These are phyloP conservation scores for Elymnias hypermnestra DNA, from an alignment of 1,140 invertebrate genomes.

Conservation along the genomic window DNA sequence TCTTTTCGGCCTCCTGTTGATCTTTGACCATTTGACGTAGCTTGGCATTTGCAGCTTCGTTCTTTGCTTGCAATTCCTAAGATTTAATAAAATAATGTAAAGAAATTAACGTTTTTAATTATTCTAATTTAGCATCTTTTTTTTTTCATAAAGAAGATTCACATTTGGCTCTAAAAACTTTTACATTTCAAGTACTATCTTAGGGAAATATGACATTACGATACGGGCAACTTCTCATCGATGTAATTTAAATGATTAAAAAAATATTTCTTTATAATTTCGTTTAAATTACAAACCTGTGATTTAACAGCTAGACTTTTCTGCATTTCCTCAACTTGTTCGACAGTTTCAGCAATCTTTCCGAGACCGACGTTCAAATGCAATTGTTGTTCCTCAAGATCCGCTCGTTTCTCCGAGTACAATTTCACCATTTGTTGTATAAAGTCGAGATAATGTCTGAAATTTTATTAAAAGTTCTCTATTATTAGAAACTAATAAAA, in stretches of 20 bases:
- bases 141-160: too few relatives aligned
- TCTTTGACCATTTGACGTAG: slow-evolving; percentile 99
- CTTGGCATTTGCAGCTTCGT: slow-evolving; percentile 98
- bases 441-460: slow-evolving; percentile 98
- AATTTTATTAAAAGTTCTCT: slow-evolving; percentile 12
- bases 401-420: slow-evolving; percentile 97
- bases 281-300: too few relatives aligned
- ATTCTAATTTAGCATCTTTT: too few relatives aligned
- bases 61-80: slow-evolving; percentile 97
- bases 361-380: slow-evolving; percentile 99
- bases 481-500: background rate
- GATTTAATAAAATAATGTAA: too few relatives aligned
- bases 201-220: too few relatives aligned
- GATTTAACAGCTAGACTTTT: slow-evolving; percentile 98
- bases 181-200: too few relatives aligned
- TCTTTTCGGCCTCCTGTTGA: slow-evolving; percentile 99
- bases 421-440: slow-evolving; percentile 99
- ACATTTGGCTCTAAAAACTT: too few relatives aligned
- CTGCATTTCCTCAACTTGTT: slow-evolving; percentile 99
- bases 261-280: too few relatives aligned
- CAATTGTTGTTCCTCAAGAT: slow-evolving; percentile 98
- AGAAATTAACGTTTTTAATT: too few relatives aligned
- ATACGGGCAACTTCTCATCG: too few relatives aligned
- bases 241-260: too few relatives aligned
- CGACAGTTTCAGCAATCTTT: slow-evolving; percentile 99